A percentile compares a stretch with the other conserved stretches of the same genome.
These are phyloP conservation scores for Isurus oxyrinchus DNA, from an alignment of 2,113 vertebrate species.

Conservation along the genomic window DNA sequence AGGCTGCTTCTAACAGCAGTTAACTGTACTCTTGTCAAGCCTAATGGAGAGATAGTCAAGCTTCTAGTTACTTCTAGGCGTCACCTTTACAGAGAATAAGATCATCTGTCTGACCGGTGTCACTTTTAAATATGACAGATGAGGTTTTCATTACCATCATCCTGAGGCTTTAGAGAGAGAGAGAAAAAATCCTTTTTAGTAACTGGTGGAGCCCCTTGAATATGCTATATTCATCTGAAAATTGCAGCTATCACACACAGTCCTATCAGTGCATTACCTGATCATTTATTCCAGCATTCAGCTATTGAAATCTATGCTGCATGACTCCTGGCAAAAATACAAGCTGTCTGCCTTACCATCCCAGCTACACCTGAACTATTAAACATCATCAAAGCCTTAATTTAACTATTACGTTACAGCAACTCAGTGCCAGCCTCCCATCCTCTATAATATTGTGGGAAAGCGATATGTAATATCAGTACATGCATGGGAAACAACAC, in stretches of 20 bases:
- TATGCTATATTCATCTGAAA: conserved; percentile 67
- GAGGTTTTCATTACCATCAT: conserved; percentile 37
- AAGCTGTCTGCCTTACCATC: conserved; percentile 50
- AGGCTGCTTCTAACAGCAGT: background rate
- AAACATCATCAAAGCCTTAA: conserved; percentile 73
- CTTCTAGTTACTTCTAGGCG: conserved; percentile 19
- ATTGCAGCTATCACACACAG: conserved; percentile 58
- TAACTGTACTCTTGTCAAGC: conserved; percentile 30
- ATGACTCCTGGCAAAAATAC: conserved; percentile 62
- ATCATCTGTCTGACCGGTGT: conserved; percentile 30
- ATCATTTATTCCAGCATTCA: conserved; percentile 51
- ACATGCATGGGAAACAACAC: conserved; percentile 72
- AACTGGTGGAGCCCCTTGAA: conserved; percentile 54
- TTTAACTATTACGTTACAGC: conserved; percentile 79
- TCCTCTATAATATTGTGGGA: conserved; percentile 76
- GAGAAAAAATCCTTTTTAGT: conserved; percentile 45
- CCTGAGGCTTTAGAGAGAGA: conserved; percentile 36
- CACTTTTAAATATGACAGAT: conserved; percentile 36
- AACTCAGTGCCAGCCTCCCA: conserved; percentile 53
- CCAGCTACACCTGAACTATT: conserved; percentile 66
- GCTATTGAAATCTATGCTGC: conserved; percentile 50
- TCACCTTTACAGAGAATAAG: conserved; percentile 29
- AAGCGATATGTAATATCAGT: conserved; percentile 81
- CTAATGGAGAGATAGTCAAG: background rate
- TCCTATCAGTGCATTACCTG: conserved; percentile 57